A percentile compares a stretch with the other conserved stretches of the same genome.
Evolutionary conservation across 2,113 vertebrate species (phyloP).

Genomic region (Erinaceus europaeus): DNA sequence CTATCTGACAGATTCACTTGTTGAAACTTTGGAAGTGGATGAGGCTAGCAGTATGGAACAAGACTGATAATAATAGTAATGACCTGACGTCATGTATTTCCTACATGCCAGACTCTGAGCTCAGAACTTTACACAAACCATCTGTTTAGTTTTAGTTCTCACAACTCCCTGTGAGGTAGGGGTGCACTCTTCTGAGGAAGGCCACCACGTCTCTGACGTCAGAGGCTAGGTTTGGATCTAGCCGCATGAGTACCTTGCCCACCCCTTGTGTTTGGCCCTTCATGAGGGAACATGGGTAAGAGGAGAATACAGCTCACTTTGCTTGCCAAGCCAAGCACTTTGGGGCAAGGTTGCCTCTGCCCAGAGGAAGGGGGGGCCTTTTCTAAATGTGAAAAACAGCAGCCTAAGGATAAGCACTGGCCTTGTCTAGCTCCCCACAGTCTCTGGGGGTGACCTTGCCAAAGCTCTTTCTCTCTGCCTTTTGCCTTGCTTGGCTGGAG

Average conservation of each 20-base stretch:
- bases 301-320: not conserved
- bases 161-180: no score
- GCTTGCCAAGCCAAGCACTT: not conserved
- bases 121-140: no score
- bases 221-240: not conserved
- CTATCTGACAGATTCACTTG: slow-evolving; percentile 6
- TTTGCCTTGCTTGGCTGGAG: not conserved
- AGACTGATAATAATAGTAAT: not conserved
- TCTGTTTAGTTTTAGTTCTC: no score
- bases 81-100: not conserved
- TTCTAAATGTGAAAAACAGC: not conserved
- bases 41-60: not conserved
- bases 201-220: not conserved
- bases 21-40: not conserved
- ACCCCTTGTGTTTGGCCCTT: not conserved
- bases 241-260: not conserved
- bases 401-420: no score
- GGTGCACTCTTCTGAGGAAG: no score
- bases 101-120: not conserved
- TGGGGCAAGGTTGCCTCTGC: not conserved
- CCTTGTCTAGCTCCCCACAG: not conserved
- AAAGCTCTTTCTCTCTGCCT: not conserved
- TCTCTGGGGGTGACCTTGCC: not conserved
- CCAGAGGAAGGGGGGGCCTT: not conserved
- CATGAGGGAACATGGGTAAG: no score